Base-by-base conservation (phyloP, 2,113 vertebrate genomes). In the Colius striatus region DNA sequence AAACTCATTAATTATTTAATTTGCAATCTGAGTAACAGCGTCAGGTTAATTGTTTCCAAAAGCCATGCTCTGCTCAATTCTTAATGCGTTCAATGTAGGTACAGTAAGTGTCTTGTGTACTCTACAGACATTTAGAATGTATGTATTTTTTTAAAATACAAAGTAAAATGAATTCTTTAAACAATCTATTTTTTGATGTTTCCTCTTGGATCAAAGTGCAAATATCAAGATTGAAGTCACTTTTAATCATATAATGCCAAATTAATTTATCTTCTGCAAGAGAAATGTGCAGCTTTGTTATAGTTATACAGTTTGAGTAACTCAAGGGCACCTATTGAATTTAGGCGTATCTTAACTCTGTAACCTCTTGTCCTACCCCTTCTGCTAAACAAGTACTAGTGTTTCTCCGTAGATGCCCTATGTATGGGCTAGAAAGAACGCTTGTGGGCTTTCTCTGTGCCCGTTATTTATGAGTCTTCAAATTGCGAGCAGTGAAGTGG, bases 1-100 rank as follows among this genome's bases (percentile, higher is more conserved):
- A 91, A 93, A 83, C n/a, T 80, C 65, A n/a, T 95, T 55, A 57
- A 85, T 79, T 76, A 87, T 95, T 92, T 83, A 73, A 78, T 92
- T 79, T 66, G 65, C 57, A 61, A 8, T 81, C 67, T 3, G 8
- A 93, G 48, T 58, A 87, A 61, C 57, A 70, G 65, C 70, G 53
- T 92, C 83, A 90, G 71, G 85, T 88, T 91, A 87, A 89, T 77
- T 85, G 41, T 90, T 95, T 92, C 84, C 10, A 15, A 74, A 96
- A 97, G 67, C 83, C 83, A 67, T 90, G 63, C 75, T 51, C 32
- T 83, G 48, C 20, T 89, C 11, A 4, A 20, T 87, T 80, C 68
- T 63, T 74, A 81, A 53, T 84, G 68, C 16, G 0, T 77, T 93
- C 54, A 43, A 2, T 71, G 45, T 90, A 95, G 90, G 73, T 86